phyloP scores from a whole-genome alignment of 2,888 invertebrate genomes.

The Eustalomyia histrio region DNA sequence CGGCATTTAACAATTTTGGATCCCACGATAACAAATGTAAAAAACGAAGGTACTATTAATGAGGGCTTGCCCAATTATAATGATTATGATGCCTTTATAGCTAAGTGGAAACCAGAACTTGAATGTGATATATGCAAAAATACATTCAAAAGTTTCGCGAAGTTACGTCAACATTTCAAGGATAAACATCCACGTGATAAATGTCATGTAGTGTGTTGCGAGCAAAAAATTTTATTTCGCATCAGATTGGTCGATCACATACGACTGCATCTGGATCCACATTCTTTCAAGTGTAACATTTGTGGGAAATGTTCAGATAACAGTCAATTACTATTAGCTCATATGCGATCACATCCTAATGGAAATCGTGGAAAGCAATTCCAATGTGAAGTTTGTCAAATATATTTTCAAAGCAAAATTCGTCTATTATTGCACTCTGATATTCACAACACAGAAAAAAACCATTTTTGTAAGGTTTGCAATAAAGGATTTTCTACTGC shows the following conservation, averaged over 20 bases:
- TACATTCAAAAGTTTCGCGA: slow-evolving; percentile 46
- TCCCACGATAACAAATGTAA: too few species aligned
- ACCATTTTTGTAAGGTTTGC: slow-evolving; percentile 68
- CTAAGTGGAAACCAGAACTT: slow-evolving; percentile 53
- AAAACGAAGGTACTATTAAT: too few species aligned
- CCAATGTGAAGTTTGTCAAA: slow-evolving; percentile 66
- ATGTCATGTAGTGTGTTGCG: slow-evolving; percentile 66
- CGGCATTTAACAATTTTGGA: too few species aligned
- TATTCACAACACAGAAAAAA: slow-evolving; percentile 63
- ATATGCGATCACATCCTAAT: background rate
- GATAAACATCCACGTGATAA: slow-evolving; percentile 56
- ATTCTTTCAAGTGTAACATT: slow-evolving; percentile 65
- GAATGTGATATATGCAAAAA: slow-evolving; percentile 61
- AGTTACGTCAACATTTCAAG: slow-evolving; percentile 60
- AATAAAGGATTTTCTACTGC: slow-evolving; percentile 64
- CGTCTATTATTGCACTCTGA: slow-evolving; percentile 65
- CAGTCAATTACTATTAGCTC: background rate
- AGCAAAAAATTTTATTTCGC: slow-evolving; percentile 64
- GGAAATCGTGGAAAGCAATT: slow-evolving; percentile 8
- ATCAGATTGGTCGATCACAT: slow-evolving; percentile 66
- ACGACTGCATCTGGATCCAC: slow-evolving; percentile 64
- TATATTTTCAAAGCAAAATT: slow-evolving; percentile 59
- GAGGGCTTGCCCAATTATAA: background rate
- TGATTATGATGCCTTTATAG: slow-evolving; percentile 10
- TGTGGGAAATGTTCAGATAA: slow-evolving; percentile 49